A percentile compares a stretch with the other conserved stretches of the same genome.
These are phyloP conservation scores for Eristalis pertinax DNA, from an alignment of 2,888 invertebrate genomes.

Conservation along the genomic window DNA sequence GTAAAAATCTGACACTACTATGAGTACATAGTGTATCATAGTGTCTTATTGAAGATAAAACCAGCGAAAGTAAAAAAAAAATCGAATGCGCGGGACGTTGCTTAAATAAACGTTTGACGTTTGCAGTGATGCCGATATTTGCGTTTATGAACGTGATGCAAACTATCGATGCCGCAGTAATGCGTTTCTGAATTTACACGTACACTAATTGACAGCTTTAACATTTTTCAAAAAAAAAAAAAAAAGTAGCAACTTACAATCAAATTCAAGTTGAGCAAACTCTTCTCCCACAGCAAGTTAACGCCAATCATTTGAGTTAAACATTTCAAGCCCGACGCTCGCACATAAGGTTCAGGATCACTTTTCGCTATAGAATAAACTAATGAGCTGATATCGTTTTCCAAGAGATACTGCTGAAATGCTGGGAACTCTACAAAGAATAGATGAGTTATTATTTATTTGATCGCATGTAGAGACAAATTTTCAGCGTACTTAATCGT, in stretches of 20 bases:
- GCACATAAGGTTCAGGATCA: conserved; percentile 89
- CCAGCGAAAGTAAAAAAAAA: too few species aligned
- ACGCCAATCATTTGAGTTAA: conserved; percentile 86
- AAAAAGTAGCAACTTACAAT: conserved; percentile 82
- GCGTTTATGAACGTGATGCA: too few species aligned
- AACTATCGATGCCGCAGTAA: too few species aligned
- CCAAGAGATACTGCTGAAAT: conserved; percentile 87
- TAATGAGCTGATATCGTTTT: conserved; percentile 85
- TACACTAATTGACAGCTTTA: too few species aligned
- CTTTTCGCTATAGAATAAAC: conserved; percentile 86
- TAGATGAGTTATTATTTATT: background rate
- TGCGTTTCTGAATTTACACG: too few species aligned
- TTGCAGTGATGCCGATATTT: too few species aligned
- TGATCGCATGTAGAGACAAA: background rate
- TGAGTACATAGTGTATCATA: too few species aligned
- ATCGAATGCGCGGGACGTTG: too few species aligned
- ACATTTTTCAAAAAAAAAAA: background rate
- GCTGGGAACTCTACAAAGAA: conserved; percentile 86
- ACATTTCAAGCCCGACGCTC: conserved; percentile 89
- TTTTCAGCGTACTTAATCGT: conserved; percentile 84
- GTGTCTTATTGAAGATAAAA: too few species aligned
- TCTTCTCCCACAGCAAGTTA: conserved; percentile 85
- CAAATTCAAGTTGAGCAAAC: conserved; percentile 84
- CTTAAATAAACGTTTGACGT: too few species aligned
- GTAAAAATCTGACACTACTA: too few species aligned